Conservation (phyloP, 2,888 invertebrate genomes). For the Tetragonula carbonaria region DNA sequence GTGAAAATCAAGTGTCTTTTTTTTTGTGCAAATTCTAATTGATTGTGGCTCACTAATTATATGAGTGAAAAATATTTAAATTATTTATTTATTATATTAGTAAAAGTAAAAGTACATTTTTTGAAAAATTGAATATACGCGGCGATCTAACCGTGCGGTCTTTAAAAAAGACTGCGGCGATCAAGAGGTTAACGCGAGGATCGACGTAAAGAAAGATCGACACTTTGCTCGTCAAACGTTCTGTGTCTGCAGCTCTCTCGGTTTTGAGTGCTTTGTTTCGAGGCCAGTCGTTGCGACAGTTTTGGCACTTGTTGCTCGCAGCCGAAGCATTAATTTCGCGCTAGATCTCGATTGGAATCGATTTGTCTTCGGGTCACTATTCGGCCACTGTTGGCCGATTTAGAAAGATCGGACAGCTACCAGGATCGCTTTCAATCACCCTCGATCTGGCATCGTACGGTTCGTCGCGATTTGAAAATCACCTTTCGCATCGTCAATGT, state of each 20-base stretch:
- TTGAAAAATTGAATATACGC: too few relatives aligned
- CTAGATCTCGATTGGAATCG: conserved; percentile 11
- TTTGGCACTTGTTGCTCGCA: conserved; percentile 54
- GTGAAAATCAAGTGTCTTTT: too few relatives aligned
- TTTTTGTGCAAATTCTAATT: too few relatives aligned
- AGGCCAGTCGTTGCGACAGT: conserved; percentile 24
- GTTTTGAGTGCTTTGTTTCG: conserved; percentile 32
- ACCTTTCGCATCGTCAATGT: too few relatives aligned
- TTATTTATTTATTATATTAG: too few relatives aligned
- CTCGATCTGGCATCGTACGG: not conserved
- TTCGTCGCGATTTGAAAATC: not conserved
- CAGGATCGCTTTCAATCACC: not conserved
- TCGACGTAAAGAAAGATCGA: conserved; percentile 29
- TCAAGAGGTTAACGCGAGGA: not conserved
- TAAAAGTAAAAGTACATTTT: too few relatives aligned
- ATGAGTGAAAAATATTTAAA: too few relatives aligned
- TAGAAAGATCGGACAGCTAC: not conserved
- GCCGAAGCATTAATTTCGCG: conserved; percentile 35
- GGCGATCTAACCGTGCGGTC: too few relatives aligned
- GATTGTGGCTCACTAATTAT: too few relatives aligned
- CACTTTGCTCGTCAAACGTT: conserved; percentile 16
- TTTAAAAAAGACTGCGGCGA: too few relatives aligned
- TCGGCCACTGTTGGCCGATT: not conserved
- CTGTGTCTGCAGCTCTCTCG: conserved; percentile 8
- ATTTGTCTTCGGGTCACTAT: not conserved